Conservation (phyloP, 2,888 invertebrate genomes). For the Cephonodes hylas region DNA sequence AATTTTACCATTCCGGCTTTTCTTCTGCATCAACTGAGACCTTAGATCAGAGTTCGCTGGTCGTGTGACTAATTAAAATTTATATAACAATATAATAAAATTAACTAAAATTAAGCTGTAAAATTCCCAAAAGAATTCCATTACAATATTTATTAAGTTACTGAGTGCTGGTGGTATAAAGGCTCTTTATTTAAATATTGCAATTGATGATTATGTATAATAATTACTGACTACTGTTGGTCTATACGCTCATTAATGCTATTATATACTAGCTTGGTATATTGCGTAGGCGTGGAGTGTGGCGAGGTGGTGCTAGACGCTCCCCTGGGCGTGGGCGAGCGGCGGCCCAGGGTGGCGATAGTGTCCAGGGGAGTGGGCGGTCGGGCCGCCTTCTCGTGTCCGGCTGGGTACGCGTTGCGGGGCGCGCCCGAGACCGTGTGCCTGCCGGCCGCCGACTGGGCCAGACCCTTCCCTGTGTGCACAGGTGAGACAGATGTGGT, state of each 20-base stretch:
- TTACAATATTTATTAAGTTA: too few relatives aligned
- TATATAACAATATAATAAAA: too few relatives aligned
- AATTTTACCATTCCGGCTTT: too few relatives aligned
- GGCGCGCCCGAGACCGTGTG: conserved; percentile 89
- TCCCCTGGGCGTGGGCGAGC: conserved; percentile 71
- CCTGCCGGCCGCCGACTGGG: conserved; percentile 90
- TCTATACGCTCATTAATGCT: not conserved
- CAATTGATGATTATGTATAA: too few relatives aligned
- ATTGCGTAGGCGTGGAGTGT: conserved; percentile 85
- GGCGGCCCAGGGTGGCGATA: conserved; percentile 86
- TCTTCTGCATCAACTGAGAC: too few relatives aligned
- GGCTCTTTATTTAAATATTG: not conserved
- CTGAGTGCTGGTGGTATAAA: not conserved
- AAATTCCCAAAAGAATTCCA: too few relatives aligned
- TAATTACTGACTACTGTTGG: not conserved
- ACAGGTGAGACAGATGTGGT: conserved; percentile 75
- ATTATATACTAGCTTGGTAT: not conserved
- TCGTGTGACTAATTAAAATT: too few relatives aligned
- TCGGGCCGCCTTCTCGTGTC: conserved; percentile 89
- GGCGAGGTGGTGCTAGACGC: conserved; percentile 84
- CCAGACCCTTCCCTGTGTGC: conserved; percentile 87
- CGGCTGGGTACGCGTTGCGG: conserved; percentile 87
- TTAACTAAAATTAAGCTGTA: too few relatives aligned
- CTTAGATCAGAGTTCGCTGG: too few relatives aligned
- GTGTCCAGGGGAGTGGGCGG: conserved; percentile 91